A percentile compares a stretch with the other conserved stretches of the same genome.
These are phyloP conservation scores for Gobio gobio DNA, from an alignment of 2,113 vertebrate species.

Conservation along the genomic window DNA sequence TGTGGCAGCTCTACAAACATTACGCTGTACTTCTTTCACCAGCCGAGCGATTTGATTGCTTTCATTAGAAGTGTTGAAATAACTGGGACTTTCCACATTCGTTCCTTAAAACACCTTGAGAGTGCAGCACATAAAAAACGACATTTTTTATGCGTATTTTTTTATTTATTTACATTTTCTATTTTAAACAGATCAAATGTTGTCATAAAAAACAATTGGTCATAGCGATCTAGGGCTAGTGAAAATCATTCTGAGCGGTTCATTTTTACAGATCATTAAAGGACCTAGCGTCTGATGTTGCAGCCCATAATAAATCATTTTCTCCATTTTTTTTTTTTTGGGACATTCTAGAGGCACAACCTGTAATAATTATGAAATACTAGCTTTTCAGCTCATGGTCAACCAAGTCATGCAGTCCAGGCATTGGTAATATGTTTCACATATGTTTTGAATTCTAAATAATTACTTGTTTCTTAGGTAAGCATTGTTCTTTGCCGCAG, in stretches of 20 bases:
- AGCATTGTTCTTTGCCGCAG: slow-evolving; percentile 57
- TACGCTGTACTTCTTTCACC: background rate
- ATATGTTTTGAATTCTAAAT: slow-evolving; percentile 72
- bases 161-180: background rate
- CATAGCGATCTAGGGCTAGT: slow-evolving; percentile 30
- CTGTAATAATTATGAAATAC: slow-evolving; percentile 59
- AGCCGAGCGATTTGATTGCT: slow-evolving; percentile 2
- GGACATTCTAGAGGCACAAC: slow-evolving; percentile 61
- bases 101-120: background rate
- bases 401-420: slow-evolving; percentile 62
- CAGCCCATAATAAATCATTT: slow-evolving; percentile 66
- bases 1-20: slow-evolving; percentile 13
- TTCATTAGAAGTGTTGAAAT: slow-evolving; percentile 17
- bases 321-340: slow-evolving; percentile 62
- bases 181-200: slow-evolving; percentile 41
- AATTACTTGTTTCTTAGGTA: slow-evolving; percentile 68
- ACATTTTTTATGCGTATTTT: background rate
- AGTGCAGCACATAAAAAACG: background rate
- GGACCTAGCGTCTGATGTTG: slow-evolving; percentile 50
- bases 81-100: background rate
- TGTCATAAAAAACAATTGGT: slow-evolving; percentile 39
- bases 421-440: slow-evolving; percentile 42
- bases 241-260: slow-evolving; percentile 27
- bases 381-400: slow-evolving; percentile 57
- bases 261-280: slow-evolving; percentile 58